Evolutionary conservation across 1,140 invertebrate genomes (phyloP), one percentile per base, ranked within the genome.

Genomic region (Drosophila lini): DNA sequence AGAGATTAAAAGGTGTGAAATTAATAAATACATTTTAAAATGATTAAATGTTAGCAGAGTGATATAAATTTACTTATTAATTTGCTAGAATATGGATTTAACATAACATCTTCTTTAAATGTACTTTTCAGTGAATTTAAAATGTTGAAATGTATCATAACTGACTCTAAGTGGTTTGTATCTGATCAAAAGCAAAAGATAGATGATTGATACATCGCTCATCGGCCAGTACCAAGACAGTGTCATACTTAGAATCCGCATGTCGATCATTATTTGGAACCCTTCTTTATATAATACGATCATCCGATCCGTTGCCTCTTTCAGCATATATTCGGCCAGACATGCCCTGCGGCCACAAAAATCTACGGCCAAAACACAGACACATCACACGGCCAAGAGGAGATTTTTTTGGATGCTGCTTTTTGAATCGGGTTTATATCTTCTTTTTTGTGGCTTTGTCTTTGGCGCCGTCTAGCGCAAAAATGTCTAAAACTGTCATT

Each of bases 391-490:
- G 34, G 3, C 3, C 10, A 38, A 48, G 22, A 41, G 15, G n/a
- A 25, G 22, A 70, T 44, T 68, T 56, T 57, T 57, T 40, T 47
- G 25, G 48, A 70, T 48, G 68, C 31, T 71, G 68, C 16, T 71
- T 22, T 62, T 62, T n/a, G 16, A 75, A 55, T 40, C 19, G 16
- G 19, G 36, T 50, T 61, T 59, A 34, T 61, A 15, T 50, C 31
- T 25, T 36, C 31, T 22, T 40, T 71, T 45, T 52, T 56, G 22
- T 42, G 25, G 25, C 25, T 52, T 74, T 81, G 68, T 74, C 28
- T 79, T 67, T 82, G 80, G 75, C 80, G 70, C 76, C 80, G 77
- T 82, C 81, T 82, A 83, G 60, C 65, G 50, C 38, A 80, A 79
- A 71, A 71, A 71, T 59, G 68, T 75, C 63, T 59, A 61, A 80